Evolutionary conservation across 1,140 invertebrate genomes (phyloP).

Genomic region (Mya arenaria): DNA sequence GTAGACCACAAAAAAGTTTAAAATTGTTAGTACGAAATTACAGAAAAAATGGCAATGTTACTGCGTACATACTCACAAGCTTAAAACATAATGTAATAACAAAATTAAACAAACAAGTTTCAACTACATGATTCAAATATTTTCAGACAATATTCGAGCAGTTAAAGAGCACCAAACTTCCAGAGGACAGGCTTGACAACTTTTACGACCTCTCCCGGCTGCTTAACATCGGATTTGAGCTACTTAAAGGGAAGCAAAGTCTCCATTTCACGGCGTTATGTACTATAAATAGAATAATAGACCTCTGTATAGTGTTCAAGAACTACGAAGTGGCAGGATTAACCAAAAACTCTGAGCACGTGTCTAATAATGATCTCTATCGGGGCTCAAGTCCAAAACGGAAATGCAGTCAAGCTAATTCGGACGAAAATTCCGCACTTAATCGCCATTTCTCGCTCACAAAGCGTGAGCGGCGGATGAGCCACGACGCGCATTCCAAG

Average conservation of each 20-base stretch:
- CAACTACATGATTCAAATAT: too few species aligned
- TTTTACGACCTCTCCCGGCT: constrained; percentile 82
- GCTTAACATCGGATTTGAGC: constrained; percentile 82
- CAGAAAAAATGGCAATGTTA: too few species aligned
- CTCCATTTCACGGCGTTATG: constrained; percentile 85
- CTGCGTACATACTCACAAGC: too few species aligned
- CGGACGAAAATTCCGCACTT: constrained; percentile 45
- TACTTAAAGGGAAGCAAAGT: constrained; percentile 84
- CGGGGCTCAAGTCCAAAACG: constrained; percentile 49
- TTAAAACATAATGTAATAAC: too few species aligned
- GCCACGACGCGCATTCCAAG: constrained; percentile 49
- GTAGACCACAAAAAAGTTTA: too few species aligned
- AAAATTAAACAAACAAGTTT: too few species aligned
- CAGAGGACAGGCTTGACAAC: constrained; percentile 69
- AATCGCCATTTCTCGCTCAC: constrained; percentile 50
- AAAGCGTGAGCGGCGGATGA: constrained; percentile 36
- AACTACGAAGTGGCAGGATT: constrained; percentile 69
- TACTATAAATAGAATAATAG: constrained; percentile 85
- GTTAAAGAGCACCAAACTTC: constrained; percentile 59
- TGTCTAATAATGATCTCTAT: constrained; percentile 33
- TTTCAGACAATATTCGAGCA: constrained; percentile 78
- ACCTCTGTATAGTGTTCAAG: constrained; percentile 81
- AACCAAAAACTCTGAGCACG: constrained; percentile 55
- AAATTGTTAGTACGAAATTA: too few species aligned
- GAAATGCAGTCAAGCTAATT: constrained; percentile 39